Evolutionary conservation across 2,113 vertebrate species (phyloP), one percentile per base, ranked within the genome.

Genomic region (Caranx melampygus): DNA sequence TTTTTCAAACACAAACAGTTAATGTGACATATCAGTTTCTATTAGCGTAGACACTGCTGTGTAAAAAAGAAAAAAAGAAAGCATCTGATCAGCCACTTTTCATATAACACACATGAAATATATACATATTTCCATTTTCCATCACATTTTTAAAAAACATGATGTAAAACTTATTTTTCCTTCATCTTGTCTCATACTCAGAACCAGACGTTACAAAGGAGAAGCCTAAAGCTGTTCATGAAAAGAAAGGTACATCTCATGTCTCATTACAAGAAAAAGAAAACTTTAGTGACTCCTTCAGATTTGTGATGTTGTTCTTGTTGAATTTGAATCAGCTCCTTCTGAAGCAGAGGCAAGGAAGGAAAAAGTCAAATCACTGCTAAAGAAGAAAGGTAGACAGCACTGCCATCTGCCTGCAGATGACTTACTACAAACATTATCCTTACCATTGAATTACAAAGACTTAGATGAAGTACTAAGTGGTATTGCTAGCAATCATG

Each of bases 341-440:
- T 72, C 78, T 42, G 84, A 83, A 82, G 61, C 75, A 59, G 69
- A 87, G 26, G 44, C 20, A 68, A 81, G 74, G 66, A 72, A 51
- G 70, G 76, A 81, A 75, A 85, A 80, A 15, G 47, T 75, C 34
- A 79, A 85, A 78, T 40, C 84, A 6, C 79, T 72, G 35, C 64
- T 64, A 40, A 88, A 83, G 64, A 90, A 70, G 13, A 93, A 86
- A 90, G 85, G 89, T 92, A 87, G 52, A 21, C 20, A n/a, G 7
- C 51, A 42, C 45, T 72, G 47, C 5, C 67, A 49, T 51, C 34
- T 54, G 68, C 33, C 21, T 78, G 69, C 54, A 70, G 47, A 80
- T 44, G 4, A 37, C 15, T 49, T 47, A 33, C 16, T 33, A n/a
- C 4, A 55, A 15, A 59, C n/a, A 31, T 44, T 15, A 52, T 11